phyloP scores from a whole-genome alignment of 2,888 invertebrate species.

The Ophioninae sp. region DNA sequence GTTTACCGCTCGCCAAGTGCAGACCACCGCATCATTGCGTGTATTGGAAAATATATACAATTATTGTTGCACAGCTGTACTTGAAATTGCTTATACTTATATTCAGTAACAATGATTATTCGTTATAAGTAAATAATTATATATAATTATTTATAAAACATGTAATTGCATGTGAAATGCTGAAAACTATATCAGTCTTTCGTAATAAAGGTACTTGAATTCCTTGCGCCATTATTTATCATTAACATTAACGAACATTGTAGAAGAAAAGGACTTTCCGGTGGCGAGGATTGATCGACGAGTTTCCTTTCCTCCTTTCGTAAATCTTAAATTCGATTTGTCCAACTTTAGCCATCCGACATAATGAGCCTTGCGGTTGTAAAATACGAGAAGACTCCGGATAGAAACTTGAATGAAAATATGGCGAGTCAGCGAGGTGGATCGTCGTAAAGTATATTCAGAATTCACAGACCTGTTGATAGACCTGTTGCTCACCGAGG shows the following conservation, averaged over 20 bases:
- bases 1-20: too few relatives aligned
- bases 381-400: constrained; percentile 43
- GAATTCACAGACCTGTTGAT: not conserved
- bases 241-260: too few relatives aligned
- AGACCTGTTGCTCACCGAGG: constrained; percentile 23
- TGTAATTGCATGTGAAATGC: too few relatives aligned
- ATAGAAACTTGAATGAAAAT: constrained; percentile 40
- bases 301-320: not conserved
- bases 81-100: too few relatives aligned
- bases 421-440: not conserved
- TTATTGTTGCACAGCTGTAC: not conserved
- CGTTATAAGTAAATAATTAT: too few relatives aligned
- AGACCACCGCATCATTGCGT: not conserved
- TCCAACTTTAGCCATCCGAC: not conserved
- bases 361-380: constrained; percentile 23
- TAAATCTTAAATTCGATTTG: not conserved
- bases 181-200: not conserved
- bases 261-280: not conserved
- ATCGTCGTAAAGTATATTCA: not conserved
- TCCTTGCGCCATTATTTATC: not conserved
- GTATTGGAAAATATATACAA: not conserved
- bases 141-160: too few relatives aligned
- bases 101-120: too few relatives aligned
- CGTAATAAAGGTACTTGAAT: not conserved
- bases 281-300: not conserved